Base-by-base conservation (phyloP, 2,888 invertebrate species). In the Meganola albula region DNA sequence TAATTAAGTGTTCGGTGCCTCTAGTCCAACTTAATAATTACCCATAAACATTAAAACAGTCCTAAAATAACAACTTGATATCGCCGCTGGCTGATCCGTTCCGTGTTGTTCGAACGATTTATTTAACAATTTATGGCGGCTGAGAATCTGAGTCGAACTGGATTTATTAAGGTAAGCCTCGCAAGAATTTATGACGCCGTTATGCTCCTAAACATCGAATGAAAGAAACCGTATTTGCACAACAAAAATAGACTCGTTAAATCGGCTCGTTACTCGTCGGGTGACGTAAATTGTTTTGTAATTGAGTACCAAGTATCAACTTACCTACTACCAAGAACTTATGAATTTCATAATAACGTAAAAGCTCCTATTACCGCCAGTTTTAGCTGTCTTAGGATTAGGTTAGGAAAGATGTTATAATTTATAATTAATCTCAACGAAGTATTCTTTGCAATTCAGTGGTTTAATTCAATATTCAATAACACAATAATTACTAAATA, bases 61-160 rank as follows among this genome's bases (percentile, higher is more conserved):
- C 35, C 37, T 52, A 29, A 53, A 63, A 59, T 65, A 53, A 63
- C 59, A 68, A 63, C 54, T 54, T 56, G 59, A 65, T 59, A 58
- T 58, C 44, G 53, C 58, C 58, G 58, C 56, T 62, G 52, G 56
- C 44, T 56, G 58, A 65, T 58, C 53, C 59, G 50, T 58, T 57
- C 50, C 48, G 54, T 61, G 66, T 69, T 65, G 69, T 74, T 65
- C 70, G 60, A 65, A 56, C 77, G 72, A 78, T 80, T 80, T 79
- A 77, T 77, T 75, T 66, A 71, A 70, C 74, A 77, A 80, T 80
- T 80, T 80, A 80, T 74, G 57, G 73, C 53, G 58, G 64, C 66
- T 63, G 64, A 63, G 72, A 79, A 73, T 76, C 74, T 76, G 75
- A 79, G 67, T 73, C 71, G 63, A 63, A 70, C 63, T 58, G 66